Percentiles rank a stretch among this genome's conserved stretches.
These are phyloP conservation scores for Stenodema calcarata DNA, from an alignment of 2,888 invertebrate species.

Conservation along the genomic window DNA sequence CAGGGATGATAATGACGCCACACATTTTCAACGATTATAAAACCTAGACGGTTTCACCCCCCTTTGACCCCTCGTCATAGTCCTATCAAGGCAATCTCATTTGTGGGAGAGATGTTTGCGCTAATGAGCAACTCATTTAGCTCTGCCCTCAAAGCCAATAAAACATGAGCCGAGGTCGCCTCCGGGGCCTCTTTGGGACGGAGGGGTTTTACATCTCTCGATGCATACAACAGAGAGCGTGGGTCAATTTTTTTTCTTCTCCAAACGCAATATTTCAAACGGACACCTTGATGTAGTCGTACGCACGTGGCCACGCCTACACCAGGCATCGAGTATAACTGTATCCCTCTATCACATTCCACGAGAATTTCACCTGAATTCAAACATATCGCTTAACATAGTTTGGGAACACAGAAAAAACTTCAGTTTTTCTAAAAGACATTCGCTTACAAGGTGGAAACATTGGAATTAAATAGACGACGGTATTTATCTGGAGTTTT, in stretches of 20 bases:
- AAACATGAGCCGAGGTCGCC: constrained; percentile 23
- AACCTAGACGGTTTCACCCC: background rate
- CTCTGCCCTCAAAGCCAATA: constrained; percentile 7
- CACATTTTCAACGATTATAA: constrained; percentile 22
- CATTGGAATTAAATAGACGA: too few relatives aligned
- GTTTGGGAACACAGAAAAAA: too few relatives aligned
- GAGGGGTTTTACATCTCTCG: background rate
- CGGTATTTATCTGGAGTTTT: too few relatives aligned
- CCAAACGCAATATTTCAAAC: background rate
- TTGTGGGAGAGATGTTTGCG: background rate
- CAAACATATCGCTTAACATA: too few relatives aligned
- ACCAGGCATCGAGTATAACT: background rate
- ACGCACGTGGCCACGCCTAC: background rate
- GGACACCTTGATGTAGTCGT: background rate
- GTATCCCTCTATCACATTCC: background rate
- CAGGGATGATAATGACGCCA: constrained; percentile 22
- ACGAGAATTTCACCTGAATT: too few relatives aligned
- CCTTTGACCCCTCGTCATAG: background rate
- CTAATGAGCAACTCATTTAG: constrained; percentile 36
- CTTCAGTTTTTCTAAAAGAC: too few relatives aligned
- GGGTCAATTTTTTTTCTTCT: background rate
- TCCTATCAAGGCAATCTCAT: constrained; percentile 6
- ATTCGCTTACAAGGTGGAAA: too few relatives aligned
- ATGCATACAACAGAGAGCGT: background rate
- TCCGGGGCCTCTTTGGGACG: background rate